phyloP scores from a whole-genome alignment of 2,797 vertebrate species.

The Hoplostethus mediterraneus region DNA sequence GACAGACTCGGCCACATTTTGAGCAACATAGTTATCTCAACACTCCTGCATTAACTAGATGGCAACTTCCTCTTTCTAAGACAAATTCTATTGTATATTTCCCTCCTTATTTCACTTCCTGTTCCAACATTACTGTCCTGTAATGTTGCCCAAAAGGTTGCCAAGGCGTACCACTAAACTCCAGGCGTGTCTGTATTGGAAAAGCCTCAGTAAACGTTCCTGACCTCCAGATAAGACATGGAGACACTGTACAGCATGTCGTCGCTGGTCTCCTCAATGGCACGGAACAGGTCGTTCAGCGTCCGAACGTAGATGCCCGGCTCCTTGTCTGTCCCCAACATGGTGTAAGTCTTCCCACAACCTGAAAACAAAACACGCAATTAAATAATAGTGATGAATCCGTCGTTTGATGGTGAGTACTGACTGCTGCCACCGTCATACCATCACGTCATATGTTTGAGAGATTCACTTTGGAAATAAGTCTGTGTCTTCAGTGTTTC shows the following conservation, averaged over 20 bases:
- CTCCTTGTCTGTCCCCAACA: slow-evolving; percentile 93
- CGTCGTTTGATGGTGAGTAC: too few relatives aligned
- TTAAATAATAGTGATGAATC: neutral
- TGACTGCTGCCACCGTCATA: too few relatives aligned
- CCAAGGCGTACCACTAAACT: neutral
- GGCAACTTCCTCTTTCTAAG: neutral
- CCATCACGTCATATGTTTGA: too few relatives aligned
- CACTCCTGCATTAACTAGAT: neutral
- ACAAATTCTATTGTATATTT: too few relatives aligned
- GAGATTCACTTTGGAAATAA: too few relatives aligned
- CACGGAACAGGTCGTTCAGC: slow-evolving; percentile 91
- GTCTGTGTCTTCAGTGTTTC: too few relatives aligned
- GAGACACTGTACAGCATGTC: slow-evolving; percentile 92
- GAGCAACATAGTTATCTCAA: neutral
- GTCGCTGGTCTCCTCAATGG: slow-evolving; percentile 91
- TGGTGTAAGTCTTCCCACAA: slow-evolving; percentile 96
- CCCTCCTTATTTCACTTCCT: too few relatives aligned
- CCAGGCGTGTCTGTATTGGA: neutral
- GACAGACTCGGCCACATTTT: too few relatives aligned
- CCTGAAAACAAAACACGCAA: slow-evolving; percentile 75
- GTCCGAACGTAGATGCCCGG: slow-evolving; percentile 92
- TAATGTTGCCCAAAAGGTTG: neutral
- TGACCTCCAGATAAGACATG: slow-evolving; percentile 95
- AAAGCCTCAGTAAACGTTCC: neutral
- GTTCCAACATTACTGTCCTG: neutral